Percentiles rank a stretch among this genome's conserved stretches.
Conservation (phyloP, 2,113 vertebrate genomes). For the Symphodus melops region DNA sequence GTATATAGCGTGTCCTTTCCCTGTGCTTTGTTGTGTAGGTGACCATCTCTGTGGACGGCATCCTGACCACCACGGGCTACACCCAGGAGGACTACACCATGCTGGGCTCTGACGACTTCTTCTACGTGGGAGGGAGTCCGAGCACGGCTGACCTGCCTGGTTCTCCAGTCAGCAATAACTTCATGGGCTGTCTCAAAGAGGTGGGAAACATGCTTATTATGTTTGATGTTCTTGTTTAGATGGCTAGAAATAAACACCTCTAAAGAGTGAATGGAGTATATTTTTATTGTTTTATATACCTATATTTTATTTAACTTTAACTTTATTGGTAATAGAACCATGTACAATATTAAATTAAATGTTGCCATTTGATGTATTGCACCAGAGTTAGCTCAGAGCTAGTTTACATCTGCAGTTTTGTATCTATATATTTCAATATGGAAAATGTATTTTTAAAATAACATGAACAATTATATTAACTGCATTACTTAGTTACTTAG, state of each 20-base stretch:
- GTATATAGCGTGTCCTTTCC: constrained; percentile 99
- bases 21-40: constrained; percentile 99
- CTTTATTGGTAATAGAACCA: too few species aligned
- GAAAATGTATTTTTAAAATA: too few species aligned
- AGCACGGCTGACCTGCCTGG: constrained; percentile 98
- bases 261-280: too few species aligned
- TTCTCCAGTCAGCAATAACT: constrained; percentile 99
- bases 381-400: too few species aligned
- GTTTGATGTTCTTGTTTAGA: background rate
- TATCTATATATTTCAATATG: too few species aligned
- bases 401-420: too few species aligned
- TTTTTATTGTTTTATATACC: too few species aligned
- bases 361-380: too few species aligned
- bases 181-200: constrained; percentile 99
- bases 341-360: too few species aligned
- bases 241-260: too few species aligned
- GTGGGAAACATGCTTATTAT: constrained; percentile 79
- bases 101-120: constrained; percentile 99
- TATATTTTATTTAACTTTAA: too few species aligned
- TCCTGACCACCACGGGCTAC: constrained; percentile 99
- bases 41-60: constrained; percentile 99
- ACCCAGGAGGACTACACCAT: constrained; percentile 99
- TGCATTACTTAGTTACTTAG: background rate
- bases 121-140: constrained; percentile 99
- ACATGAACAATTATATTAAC: too few species aligned